Conservation (phyloP, 1,140 invertebrate genomes). For the Papilio helenus region DNA sequence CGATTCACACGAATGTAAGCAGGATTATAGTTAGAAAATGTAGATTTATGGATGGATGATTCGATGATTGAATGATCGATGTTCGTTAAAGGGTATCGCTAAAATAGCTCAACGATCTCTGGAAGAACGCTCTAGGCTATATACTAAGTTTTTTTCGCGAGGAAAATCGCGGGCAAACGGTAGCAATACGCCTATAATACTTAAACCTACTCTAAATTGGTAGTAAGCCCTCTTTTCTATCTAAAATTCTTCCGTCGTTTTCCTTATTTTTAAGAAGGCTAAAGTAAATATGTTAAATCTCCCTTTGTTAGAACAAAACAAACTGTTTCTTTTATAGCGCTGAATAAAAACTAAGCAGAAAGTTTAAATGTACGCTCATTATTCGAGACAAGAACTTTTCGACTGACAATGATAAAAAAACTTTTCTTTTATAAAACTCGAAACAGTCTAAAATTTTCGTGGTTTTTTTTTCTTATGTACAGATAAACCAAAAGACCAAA, state of each 20-base stretch:
- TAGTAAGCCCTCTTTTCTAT: neutral
- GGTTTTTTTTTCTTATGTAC: neutral
- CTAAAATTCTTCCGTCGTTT: neutral
- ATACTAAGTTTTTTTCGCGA: too few relatives aligned
- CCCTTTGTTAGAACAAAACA: neutral
- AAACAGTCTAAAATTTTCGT: neutral
- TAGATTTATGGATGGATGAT: too few relatives aligned
- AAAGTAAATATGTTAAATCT: neutral
- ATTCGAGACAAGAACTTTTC: neutral
- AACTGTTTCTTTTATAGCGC: neutral
- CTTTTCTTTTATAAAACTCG: neutral
- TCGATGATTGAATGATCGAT: too few relatives aligned
- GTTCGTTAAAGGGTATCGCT: too few relatives aligned
- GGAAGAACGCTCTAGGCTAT: too few relatives aligned
- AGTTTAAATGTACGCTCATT: conserved; percentile 8
- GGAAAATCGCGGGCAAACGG: neutral
- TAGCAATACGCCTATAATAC: neutral
- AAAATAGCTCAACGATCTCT: too few relatives aligned
- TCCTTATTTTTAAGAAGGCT: neutral
- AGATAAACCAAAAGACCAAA: neutral
- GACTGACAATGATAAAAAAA: neutral
- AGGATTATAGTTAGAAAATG: too few relatives aligned
- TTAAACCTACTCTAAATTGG: neutral
- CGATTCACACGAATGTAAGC: too few relatives aligned
- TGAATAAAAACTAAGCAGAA: neutral